Evolutionary conservation across 1,140 invertebrate genomes (phyloP).

Genomic region (Bombus superbus): DNA sequence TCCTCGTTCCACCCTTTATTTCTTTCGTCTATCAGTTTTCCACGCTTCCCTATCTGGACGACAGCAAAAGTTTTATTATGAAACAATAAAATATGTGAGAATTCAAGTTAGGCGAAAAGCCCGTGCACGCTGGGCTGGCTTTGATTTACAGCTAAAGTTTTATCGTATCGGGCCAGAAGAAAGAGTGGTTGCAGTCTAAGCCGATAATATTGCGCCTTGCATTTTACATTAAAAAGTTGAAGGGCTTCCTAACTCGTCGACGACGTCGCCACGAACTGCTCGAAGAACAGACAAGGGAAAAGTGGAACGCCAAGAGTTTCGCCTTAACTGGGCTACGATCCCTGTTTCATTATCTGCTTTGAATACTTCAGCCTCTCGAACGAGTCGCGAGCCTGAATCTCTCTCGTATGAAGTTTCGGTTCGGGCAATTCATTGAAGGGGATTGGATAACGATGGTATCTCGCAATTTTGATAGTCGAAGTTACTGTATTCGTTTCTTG

Average conservation of each 20-base stretch:
- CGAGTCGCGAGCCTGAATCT: neutral
- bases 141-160: slow-evolving; percentile 80
- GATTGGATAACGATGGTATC: neutral
- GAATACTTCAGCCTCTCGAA: neutral
- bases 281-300: neutral
- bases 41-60: slow-evolving; percentile 65
- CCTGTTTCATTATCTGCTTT: slow-evolving; percentile 44
- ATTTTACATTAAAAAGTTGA: slow-evolving; percentile 78
- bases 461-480: neutral
- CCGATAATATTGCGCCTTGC: slow-evolving; percentile 75
- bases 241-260: slow-evolving; percentile 64
- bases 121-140: slow-evolving; percentile 36
- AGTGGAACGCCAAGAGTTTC: slow-evolving; percentile 13
- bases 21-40: neutral
- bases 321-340: slow-evolving; percentile 16
- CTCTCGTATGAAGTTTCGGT: neutral
- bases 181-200: slow-evolving; percentile 59
- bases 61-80: slow-evolving; percentile 79
- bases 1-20: slow-evolving; percentile 14
- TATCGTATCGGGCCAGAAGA: slow-evolving; percentile 72
- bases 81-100: slow-evolving; percentile 82
- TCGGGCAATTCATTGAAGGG: neutral
- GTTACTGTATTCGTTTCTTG: neutral
- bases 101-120: slow-evolving; percentile 36
- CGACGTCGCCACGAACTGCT: slow-evolving; percentile 23